phyloP scores from a whole-genome alignment of 92 coral and sea anemone genomes.

The Meandrina meandrites region DNA sequence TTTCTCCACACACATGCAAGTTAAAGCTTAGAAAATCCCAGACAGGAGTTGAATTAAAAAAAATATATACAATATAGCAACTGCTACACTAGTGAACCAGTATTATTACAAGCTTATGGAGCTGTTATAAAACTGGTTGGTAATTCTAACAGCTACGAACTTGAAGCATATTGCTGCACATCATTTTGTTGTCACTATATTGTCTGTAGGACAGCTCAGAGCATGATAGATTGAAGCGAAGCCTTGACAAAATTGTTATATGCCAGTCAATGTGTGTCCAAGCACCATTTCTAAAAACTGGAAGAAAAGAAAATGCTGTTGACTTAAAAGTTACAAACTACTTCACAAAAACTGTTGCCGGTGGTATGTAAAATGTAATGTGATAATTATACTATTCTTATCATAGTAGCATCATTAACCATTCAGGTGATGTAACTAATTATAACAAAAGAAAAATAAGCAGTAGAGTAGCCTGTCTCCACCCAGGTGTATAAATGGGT shows the following conservation, averaged over 20 bases:
- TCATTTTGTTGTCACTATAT: background rate
- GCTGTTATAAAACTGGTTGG: background rate
- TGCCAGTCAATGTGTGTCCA: conserved; percentile 92
- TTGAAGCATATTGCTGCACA: background rate
- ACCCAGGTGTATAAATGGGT: too few species aligned
- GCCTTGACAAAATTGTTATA: conserved; percentile 26
- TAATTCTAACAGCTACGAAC: background rate
- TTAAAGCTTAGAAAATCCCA: background rate
- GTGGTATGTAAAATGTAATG: too few species aligned
- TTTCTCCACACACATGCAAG: background rate
- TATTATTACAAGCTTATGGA: too few species aligned
- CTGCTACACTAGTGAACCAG: too few species aligned
- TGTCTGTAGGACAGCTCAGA: background rate
- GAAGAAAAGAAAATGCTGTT: conserved; percentile 4
- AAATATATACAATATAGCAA: too few species aligned
- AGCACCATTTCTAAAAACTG: conserved; percentile 98
- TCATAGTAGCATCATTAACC: too few species aligned
- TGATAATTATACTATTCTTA: too few species aligned
- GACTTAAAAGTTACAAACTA: too few species aligned
- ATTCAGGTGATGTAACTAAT: too few species aligned
- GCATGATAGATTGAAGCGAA: background rate
- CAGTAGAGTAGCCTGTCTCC: too few species aligned
- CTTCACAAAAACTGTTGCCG: too few species aligned
- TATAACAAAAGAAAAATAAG: too few species aligned
- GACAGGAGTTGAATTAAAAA: background rate